Evolutionary conservation across 2,113 vertebrate genomes (phyloP), one percentile per base, ranked within the genome.

Genomic region (Gymnorhina tibicen): DNA sequence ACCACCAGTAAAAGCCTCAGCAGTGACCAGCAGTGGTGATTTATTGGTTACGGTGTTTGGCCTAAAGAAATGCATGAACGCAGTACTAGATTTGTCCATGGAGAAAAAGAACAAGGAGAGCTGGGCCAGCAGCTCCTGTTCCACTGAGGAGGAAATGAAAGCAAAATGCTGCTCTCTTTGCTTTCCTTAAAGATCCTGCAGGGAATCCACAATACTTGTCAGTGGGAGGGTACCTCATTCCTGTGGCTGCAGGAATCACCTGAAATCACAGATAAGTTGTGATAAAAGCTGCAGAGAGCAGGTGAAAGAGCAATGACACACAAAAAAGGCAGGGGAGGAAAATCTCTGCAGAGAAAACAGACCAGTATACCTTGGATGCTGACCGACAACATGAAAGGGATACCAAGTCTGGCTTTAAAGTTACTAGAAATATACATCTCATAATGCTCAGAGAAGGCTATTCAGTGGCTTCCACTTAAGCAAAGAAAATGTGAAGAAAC

Each of bases 1-100:
- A 30, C 24, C 24, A 66, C n/a, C 47, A 37, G 27, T 46, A 63
- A 91, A 47, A 81, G n/a, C 18, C 50, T 55, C 50, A 56, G 35
- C 26, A 55, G 58, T 46, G 62, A 35, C 27, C 37, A 53, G 27
- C 8, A 58, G 17, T 18, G 28, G 10, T 0, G 6, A 53, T 55
- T 53, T 70, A 21, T 24, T 91, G 62, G 22, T 78, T 18, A 7
- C 19, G 10, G 9, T 37, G 26, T 20, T 56, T 39, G 28, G 17
- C 33, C n/a, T 41, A 44, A 69, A 64, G 16, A 58, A 49, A 37
- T 5, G 5, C 20, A 42, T 0, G 1, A 39, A 33, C 9, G 3
- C 6, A 3, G 12, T 52, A 9, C 15, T 28, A n/a, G 39, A 39
- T 74, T 68, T 53, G 56, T 21, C 35, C 0, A 0, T 7, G 16